Evolutionary conservation across 2,888 invertebrate species (phyloP).

Genomic region (Marronus borbonicus): DNA sequence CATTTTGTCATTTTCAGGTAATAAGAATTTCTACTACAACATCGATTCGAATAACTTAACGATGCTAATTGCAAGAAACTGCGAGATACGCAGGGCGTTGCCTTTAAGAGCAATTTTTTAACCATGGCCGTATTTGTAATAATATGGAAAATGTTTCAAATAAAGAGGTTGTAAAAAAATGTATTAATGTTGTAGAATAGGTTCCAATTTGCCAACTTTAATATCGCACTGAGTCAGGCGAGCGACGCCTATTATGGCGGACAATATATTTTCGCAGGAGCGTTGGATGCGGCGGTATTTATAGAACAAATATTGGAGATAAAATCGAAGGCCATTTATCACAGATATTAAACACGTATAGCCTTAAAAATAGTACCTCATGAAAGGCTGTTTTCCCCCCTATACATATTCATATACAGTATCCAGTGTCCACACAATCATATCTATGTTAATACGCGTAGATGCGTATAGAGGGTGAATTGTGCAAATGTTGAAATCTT

Average conservation of each 20-base stretch:
- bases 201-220: slow-evolving; percentile 18
- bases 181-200: too few species aligned
- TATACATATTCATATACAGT: neutral
- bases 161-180: too few species aligned
- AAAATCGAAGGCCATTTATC: slow-evolving; percentile 29
- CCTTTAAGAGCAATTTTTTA: too few species aligned
- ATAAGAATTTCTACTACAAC: too few species aligned
- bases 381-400: neutral
- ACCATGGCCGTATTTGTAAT: too few species aligned
- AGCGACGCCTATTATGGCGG: slow-evolving; percentile 6
- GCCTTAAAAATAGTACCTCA: slow-evolving; percentile 2
- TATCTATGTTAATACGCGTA: neutral
- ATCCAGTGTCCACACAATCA: slow-evolving; percentile 1
- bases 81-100: too few species aligned
- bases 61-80: too few species aligned
- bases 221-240: neutral
- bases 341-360: slow-evolving; percentile 24
- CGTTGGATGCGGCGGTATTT: slow-evolving; percentile 15
- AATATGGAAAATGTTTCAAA: too few species aligned
- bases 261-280: slow-evolving; percentile 19
- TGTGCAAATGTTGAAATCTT: neutral
- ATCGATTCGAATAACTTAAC: too few species aligned
- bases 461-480: neutral
- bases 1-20: too few species aligned
- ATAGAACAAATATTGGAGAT: slow-evolving; percentile 31